Percentiles rank a stretch among this genome's conserved stretches.
These are phyloP conservation scores for Rhagophthalmus giganteus DNA, from an alignment of 2,888 invertebrate genomes.

Conservation along the genomic window DNA sequence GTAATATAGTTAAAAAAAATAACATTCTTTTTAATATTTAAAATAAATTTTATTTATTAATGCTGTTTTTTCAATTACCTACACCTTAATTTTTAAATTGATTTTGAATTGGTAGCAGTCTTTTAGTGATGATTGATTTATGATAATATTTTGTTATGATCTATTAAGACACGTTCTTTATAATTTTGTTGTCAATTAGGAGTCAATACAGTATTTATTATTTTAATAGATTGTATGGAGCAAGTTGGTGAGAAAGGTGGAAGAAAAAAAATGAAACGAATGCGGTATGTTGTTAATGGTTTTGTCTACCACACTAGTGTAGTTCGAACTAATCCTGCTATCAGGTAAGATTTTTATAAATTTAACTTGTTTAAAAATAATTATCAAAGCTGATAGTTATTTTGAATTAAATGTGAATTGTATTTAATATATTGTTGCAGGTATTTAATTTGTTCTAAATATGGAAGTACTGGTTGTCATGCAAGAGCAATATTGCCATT, in stretches of 20 bases:
- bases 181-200: constrained; percentile 1
- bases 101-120: too few relatives aligned
- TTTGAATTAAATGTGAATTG: too few relatives aligned
- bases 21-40: too few relatives aligned
- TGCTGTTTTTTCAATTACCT: too few relatives aligned
- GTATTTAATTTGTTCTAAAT: constrained; percentile 39
- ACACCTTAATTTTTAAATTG: too few relatives aligned
- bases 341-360: constrained; percentile 33
- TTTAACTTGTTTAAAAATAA: neutral
- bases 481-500: constrained; percentile 37
- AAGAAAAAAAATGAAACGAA: constrained; percentile 32
- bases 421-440: constrained; percentile 28
- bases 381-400: neutral
- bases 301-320: constrained; percentile 43
- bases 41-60: too few relatives aligned
- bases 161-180: too few relatives aligned
- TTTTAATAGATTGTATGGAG: constrained; percentile 23
- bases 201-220: constrained; percentile 19
- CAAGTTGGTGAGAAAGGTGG: neutral
- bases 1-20: too few relatives aligned
- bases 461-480: constrained; percentile 36
- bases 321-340: constrained; percentile 35
- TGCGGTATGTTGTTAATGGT: constrained; percentile 38
- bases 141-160: too few relatives aligned
- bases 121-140: too few relatives aligned